These are phyloP conservation scores for Nematostella vectensis DNA, from an alignment of 92 coral and sea anemone species.

Conservation along the genomic window DNA sequence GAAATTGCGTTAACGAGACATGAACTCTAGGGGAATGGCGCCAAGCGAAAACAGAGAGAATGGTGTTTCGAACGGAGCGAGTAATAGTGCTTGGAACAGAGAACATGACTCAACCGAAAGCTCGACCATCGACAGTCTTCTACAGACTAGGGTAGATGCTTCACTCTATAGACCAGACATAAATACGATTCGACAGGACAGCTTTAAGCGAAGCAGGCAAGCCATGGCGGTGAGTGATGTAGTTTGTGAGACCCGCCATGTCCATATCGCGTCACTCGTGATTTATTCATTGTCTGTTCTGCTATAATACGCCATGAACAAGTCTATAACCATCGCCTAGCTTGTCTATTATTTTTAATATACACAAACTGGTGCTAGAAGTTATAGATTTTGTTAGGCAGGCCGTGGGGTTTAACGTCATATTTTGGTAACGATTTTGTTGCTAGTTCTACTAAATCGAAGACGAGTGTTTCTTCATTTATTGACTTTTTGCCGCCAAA, in stretches of 20 bases:
- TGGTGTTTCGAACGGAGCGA: constrained; percentile 8
- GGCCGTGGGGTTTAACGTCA: too few relatives aligned
- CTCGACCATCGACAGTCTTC: constrained; percentile 41
- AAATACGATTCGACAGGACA: constrained; percentile 73
- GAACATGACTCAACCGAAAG: too few relatives aligned
- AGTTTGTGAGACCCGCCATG: background rate
- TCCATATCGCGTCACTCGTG: constrained; percentile 30
- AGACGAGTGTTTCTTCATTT: too few relatives aligned
- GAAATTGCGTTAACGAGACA: constrained; percentile 6
- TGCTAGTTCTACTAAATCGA: too few relatives aligned
- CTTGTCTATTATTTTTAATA: background rate
- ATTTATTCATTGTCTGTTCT: constrained; percentile 55
- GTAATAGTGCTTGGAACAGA: too few relatives aligned
- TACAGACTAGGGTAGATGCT: constrained; percentile 42
- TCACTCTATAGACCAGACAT: constrained; percentile 75
- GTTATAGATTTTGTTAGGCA: too few relatives aligned
- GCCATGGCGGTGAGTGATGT: constrained; percentile 85
- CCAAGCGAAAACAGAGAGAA: constrained; percentile 32
- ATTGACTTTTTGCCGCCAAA: too few relatives aligned
- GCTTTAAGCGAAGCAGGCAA: constrained; percentile 53
- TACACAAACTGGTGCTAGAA: too few relatives aligned
- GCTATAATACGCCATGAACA: too few relatives aligned
- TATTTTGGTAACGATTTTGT: too few relatives aligned
- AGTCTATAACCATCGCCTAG: constrained; percentile 4
- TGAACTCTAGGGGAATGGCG: constrained; percentile 18